Conservation (phyloP, 2,888 invertebrate species). For the Andrena flavipes region DNA sequence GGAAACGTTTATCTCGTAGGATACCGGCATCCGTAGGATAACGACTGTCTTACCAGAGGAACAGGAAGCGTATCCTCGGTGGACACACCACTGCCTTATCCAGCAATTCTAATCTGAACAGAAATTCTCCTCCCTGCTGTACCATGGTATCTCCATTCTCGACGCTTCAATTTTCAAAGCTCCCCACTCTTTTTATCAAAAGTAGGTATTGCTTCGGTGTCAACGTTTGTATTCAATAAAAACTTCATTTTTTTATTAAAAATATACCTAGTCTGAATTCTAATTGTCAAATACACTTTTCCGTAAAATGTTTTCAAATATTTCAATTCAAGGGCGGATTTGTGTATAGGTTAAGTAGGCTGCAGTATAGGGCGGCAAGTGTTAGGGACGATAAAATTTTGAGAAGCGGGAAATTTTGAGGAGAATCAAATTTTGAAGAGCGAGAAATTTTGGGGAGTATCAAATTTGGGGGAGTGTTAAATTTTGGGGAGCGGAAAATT, state of each 20-base stretch:
- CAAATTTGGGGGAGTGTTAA: no score
- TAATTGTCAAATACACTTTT: no score
- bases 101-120: neutral
- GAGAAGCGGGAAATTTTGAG: no score
- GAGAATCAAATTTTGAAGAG: no score
- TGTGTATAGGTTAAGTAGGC: no score
- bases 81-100: constrained; percentile 28
- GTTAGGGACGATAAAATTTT: no score
- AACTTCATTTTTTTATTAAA: neutral
- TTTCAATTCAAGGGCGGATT: no score
- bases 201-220: neutral
- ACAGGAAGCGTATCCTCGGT: constrained; percentile 51
- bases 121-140: neutral
- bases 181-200: neutral
- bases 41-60: constrained; percentile 59
- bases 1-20: constrained; percentile 64
- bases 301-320: no score
- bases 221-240: neutral
- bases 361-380: no score
- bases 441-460: no score
- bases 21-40: constrained; percentile 73
- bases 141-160: neutral
- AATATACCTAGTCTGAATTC: neutral
- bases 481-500: no score
- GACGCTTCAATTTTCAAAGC: neutral